A percentile compares a stretch with the other conserved stretches of the same genome.
Evolutionary conservation across 2,888 invertebrate genomes (phyloP).

Genomic region (Oasisia sp.): DNA sequence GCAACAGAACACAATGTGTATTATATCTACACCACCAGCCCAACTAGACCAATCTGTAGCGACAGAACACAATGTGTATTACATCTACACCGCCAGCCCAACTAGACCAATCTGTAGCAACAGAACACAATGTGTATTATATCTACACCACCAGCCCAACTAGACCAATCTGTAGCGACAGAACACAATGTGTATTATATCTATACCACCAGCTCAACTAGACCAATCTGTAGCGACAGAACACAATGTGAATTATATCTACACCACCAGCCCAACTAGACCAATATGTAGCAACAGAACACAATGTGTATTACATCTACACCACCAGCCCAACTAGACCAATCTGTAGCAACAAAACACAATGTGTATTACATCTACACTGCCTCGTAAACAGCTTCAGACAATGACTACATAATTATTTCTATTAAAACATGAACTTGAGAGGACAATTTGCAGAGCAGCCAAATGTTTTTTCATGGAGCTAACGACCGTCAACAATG

Average conservation of each 20-base stretch:
- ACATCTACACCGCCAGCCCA: too few relatives aligned
- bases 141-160: slow-evolving; percentile 81
- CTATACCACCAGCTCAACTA: slow-evolving; percentile 70
- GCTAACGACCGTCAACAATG: too few relatives aligned
- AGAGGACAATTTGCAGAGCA: too few relatives aligned
- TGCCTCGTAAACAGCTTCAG: too few relatives aligned
- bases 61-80: too few relatives aligned
- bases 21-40: slow-evolving; percentile 83
- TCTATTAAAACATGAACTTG: too few relatives aligned
- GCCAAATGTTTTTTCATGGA: too few relatives aligned
- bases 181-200: too few relatives aligned
- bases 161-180: slow-evolving; percentile 67
- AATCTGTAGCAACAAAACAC: slow-evolving; percentile 61
- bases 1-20: background rate
- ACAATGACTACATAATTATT: too few relatives aligned
- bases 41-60: slow-evolving; percentile 69
- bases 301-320: slow-evolving; percentile 76
- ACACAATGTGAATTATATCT: slow-evolving; percentile 74
- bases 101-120: slow-evolving; percentile 68
- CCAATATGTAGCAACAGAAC: slow-evolving; percentile 66
- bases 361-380: too few relatives aligned
- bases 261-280: slow-evolving; percentile 75
- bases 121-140: too few relatives aligned
- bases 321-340: slow-evolving; percentile 71
- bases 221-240: slow-evolving; percentile 66